Conservation (phyloP, 2,797 vertebrate species). For the Molossus molossus region DNA sequence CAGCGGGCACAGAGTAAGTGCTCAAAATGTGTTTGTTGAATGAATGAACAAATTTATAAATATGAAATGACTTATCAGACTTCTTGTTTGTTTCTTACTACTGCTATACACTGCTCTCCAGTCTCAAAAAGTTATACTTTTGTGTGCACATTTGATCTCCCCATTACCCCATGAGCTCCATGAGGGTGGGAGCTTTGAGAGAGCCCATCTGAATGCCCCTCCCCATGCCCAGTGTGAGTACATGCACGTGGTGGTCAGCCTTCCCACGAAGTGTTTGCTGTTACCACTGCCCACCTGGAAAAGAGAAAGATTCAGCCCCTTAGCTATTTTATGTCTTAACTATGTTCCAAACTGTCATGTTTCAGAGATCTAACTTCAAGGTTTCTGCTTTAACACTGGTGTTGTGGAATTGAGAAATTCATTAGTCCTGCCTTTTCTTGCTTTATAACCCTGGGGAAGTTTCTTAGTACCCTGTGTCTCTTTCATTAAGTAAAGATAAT, state of each 20-base stretch:
- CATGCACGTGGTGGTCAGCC: not conserved
- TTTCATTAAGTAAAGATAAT: conserved; percentile 41
- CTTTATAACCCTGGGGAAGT: conserved; percentile 11
- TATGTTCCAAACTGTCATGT: not conserved
- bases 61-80: not conserved
- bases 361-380: not conserved
- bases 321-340: conserved; percentile 26
- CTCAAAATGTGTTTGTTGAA: not conserved
- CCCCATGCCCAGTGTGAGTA: not conserved
- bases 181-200: not conserved
- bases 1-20: not conserved
- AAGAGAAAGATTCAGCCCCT: not conserved
- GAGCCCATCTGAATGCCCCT: not conserved
- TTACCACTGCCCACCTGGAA: not conserved
- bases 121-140: not conserved
- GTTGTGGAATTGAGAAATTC: not conserved
- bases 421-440: not conserved
- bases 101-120: not conserved
- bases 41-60: not conserved
- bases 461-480: not conserved
- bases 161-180: not conserved
- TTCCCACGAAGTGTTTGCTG: not conserved
- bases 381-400: not conserved
- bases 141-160: not conserved
- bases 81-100: not conserved